Conservation (phyloP, 2,113 vertebrate genomes). For the Cebus imitator region DNA sequence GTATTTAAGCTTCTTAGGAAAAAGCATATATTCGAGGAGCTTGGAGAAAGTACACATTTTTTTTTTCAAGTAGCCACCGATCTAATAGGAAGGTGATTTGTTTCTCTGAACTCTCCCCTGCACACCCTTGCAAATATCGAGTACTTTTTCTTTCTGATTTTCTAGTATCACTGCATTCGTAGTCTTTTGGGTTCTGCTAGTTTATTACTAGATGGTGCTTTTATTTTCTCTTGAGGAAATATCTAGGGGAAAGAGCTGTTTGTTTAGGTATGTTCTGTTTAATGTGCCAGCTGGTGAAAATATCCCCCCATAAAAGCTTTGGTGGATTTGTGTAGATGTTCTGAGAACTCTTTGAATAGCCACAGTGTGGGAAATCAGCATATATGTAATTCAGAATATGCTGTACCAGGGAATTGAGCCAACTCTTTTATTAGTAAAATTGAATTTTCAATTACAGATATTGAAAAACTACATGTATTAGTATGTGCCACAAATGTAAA, state of each 20-base stretch:
- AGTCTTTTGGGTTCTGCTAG: not conserved
- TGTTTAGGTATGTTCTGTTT: not conserved
- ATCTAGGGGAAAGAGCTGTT: not conserved
- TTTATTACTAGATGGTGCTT: not conserved
- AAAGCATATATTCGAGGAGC: not conserved
- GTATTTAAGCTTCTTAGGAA: not conserved
- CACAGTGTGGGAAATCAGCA: not conserved
- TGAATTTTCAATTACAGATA: constrained; percentile 42
- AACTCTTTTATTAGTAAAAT: not conserved
- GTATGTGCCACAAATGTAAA: not conserved
- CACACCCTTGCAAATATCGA: not conserved
- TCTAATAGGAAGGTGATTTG: not conserved
- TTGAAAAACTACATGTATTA: not conserved
- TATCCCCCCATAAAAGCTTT: not conserved
- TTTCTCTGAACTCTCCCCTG: not conserved
- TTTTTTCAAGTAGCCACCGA: not conserved
- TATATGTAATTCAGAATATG: not conserved
- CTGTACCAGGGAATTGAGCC: not conserved
- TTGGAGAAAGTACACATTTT: not conserved
- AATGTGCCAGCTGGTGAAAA: not conserved
- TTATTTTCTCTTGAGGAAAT: constrained; percentile 32
- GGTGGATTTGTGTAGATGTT: not conserved
- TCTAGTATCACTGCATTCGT: not conserved
- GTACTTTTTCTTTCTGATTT: not conserved
- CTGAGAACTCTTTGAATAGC: not conserved